Evolutionary conservation across 2,797 vertebrate species (phyloP).

Genomic region (Lates japonicus): DNA sequence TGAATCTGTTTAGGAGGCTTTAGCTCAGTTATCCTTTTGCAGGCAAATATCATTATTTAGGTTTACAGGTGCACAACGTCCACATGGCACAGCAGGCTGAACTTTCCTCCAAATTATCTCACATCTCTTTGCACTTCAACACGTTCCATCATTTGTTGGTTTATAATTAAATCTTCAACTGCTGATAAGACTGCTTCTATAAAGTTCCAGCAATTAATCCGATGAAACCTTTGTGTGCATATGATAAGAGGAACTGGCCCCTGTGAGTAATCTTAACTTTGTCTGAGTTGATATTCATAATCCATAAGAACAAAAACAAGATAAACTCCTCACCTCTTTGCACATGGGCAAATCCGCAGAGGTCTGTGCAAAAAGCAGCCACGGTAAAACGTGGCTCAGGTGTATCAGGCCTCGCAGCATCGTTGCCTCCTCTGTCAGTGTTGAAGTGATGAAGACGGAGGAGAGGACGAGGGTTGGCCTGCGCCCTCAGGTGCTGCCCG

Average conservation of each 20-base stretch:
- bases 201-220: not conserved
- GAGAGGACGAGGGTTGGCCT: constrained; percentile 19
- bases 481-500: constrained; percentile 60
- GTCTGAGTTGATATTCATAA: not conserved
- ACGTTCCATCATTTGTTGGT: no score
- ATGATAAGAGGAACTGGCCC: not conserved
- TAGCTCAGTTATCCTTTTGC: not conserved
- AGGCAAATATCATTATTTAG: not conserved
- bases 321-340: constrained; percentile 84
- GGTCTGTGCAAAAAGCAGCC: constrained; percentile 60
- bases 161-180: not conserved
- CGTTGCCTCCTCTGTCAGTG: constrained; percentile 39
- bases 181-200: not conserved
- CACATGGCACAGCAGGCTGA: not conserved
- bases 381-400: constrained; percentile 50
- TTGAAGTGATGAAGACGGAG: constrained; percentile 53
- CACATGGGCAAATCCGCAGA: constrained; percentile 85
- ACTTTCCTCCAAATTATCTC: not conserved
- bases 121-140: not conserved
- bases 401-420: constrained; percentile 57
- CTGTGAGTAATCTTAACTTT: not conserved
- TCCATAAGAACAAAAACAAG: not conserved
- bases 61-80: not conserved
- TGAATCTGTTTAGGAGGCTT: not conserved
- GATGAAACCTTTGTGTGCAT: not conserved